A percentile compares a stretch with the other conserved stretches of the same genome.
These are phyloP conservation scores for Heliothis subflexa DNA, from an alignment of 1,140 invertebrate genomes.

Conservation along the genomic window DNA sequence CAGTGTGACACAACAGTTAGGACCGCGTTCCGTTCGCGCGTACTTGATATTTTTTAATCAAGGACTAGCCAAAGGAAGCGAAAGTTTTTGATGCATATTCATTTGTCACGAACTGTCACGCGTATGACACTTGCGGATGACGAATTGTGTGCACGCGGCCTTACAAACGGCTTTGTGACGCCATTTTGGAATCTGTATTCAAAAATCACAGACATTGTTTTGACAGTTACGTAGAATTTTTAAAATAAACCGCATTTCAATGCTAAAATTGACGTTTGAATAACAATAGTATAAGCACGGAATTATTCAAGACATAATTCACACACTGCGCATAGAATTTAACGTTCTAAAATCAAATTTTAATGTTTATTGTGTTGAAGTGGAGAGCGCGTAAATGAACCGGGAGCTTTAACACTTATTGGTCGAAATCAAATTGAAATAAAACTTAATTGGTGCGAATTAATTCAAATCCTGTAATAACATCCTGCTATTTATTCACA, in stretches of 20 bases:
- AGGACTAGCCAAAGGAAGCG: conserved; percentile 38
- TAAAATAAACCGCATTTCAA: not conserved
- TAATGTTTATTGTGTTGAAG: conserved; percentile 25
- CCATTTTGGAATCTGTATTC: conserved; percentile 2
- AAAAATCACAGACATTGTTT: not conserved
- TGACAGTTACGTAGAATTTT: not conserved
- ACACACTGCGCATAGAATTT: conserved; percentile 26
- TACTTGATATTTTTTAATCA: conserved; percentile 48
- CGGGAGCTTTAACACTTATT: conserved; percentile 38
- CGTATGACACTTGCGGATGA: conserved; percentile 34
- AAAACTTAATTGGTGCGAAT: conserved; percentile 42
- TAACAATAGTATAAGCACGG: not conserved
- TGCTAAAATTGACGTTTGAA: not conserved
- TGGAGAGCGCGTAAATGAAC: conserved; percentile 26
- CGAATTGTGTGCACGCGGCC: conserved; percentile 16
- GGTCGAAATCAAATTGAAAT: conserved; percentile 47
- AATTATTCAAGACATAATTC: conserved; percentile 33
- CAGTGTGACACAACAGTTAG: conserved; percentile 44
- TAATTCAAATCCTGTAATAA: conserved; percentile 40
- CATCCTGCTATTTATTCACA: conserved; percentile 8
- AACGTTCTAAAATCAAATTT: conserved; percentile 29
- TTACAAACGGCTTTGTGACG: conserved; percentile 27
- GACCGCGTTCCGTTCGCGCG: conserved; percentile 23
- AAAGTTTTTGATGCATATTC: conserved; percentile 39
- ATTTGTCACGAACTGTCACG: conserved; percentile 37